A percentile compares a stretch with the other conserved stretches of the same genome.
Conservation (phyloP, 2,888 invertebrate genomes). For the Linhomoeus sp. region DNA sequence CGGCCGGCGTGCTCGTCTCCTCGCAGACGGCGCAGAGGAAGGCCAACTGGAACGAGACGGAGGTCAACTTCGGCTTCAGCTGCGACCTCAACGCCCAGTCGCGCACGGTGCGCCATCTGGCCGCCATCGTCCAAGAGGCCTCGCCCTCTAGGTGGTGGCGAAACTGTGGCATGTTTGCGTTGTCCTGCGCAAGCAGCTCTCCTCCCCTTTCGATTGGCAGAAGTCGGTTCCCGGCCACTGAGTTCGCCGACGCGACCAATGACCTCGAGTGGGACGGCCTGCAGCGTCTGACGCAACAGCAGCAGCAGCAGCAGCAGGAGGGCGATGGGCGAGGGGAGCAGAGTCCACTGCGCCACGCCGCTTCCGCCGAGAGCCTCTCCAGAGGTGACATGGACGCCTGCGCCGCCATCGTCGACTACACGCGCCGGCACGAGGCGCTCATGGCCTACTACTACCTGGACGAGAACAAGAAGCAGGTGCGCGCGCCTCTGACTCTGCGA, state of each 20-base stretch:
- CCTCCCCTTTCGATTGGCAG: no score
- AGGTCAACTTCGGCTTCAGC: slow-evolving; percentile 43
- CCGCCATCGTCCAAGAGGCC: background rate
- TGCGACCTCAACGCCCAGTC: slow-evolving; percentile 32
- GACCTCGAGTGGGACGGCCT: background rate
- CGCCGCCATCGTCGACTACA: slow-evolving; percentile 44
- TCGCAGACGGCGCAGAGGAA: slow-evolving; percentile 3
- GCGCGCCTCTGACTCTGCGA: background rate
- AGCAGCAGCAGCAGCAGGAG: no score
- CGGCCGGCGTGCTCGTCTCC: background rate
- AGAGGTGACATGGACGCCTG: slow-evolving; percentile 34
- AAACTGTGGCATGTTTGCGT: no score
- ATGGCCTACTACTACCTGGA: slow-evolving; percentile 80
- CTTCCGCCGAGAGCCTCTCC: no score
- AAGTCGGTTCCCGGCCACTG: no score
- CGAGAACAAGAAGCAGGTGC: slow-evolving; percentile 49
- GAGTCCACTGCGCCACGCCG: no score
- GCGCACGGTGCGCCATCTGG: background rate
- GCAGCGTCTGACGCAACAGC: slow-evolving; percentile 23
- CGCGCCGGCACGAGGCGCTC: slow-evolving; percentile 62
- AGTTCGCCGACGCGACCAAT: background rate
- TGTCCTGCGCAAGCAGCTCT: no score
- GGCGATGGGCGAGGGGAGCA: no score
- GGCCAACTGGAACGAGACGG: slow-evolving; percentile 26
- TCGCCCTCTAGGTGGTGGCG: background rate